These are phyloP conservation scores for Thaleichthys pacificus DNA, from an alignment of 2,797 vertebrate species.

Conservation along the genomic window DNA sequence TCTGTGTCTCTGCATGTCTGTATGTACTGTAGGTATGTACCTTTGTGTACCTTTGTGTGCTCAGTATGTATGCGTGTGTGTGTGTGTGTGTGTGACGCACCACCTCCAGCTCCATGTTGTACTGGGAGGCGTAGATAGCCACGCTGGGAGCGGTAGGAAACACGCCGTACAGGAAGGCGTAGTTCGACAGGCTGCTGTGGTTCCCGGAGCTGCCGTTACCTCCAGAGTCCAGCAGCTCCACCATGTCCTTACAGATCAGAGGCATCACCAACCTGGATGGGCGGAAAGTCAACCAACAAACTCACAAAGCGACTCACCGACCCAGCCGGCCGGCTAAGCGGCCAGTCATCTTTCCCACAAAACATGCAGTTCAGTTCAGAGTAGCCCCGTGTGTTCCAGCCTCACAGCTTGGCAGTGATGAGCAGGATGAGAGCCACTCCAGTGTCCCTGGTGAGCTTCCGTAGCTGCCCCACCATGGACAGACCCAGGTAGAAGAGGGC, in stretches of 20 bases:
- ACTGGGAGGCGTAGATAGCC: constrained; percentile 94
- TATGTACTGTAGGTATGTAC: too few species aligned
- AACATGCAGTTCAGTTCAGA: too few species aligned
- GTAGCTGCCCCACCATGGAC: constrained; percentile 94
- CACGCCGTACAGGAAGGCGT: constrained; percentile 94
- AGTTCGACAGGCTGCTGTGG: constrained; percentile 94
- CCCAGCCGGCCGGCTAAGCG: too few species aligned
- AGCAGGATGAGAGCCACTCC: constrained; percentile 88
- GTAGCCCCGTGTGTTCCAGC: background rate
- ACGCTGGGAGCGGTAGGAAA: constrained; percentile 97
- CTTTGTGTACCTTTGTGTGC: too few species aligned
- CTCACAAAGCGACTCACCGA: too few species aligned
- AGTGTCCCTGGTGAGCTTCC: constrained; percentile 86
- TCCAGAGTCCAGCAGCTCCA: constrained; percentile 84
- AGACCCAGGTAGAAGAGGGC: constrained; percentile 97
- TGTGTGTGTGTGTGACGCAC: constrained; percentile 73
- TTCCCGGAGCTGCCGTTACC: constrained; percentile 73
- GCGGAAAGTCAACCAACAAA: too few species aligned
- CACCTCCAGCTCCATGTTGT: constrained; percentile 96
- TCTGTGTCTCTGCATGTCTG: background rate
- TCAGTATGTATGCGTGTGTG: too few species aligned
- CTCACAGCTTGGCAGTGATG: constrained; percentile 17
- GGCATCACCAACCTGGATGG: constrained; percentile 89
- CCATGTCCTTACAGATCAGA: constrained; percentile 93
- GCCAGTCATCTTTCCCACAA: too few species aligned